Conservation (phyloP, 2,113 vertebrate species). For the Gymnorhina tibicen region DNA sequence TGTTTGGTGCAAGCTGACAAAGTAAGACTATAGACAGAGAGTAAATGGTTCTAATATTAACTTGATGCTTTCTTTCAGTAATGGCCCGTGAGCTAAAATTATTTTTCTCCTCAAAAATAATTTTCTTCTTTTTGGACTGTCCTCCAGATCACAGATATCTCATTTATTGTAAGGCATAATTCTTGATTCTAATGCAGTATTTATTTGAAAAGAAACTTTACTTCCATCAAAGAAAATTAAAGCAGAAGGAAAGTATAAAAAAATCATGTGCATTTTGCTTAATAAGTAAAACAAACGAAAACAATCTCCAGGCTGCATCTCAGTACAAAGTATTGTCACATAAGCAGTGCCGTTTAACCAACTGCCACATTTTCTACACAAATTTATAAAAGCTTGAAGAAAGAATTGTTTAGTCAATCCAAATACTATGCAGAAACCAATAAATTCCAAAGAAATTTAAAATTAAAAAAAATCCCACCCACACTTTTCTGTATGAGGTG, state of each 20-base stretch:
- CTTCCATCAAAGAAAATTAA: neutral
- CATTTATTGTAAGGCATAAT: accelerated
- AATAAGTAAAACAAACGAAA: neutral
- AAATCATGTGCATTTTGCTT: accelerated
- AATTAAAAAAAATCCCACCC: neutral
- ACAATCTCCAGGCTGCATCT: neutral
- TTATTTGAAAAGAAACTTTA: neutral
- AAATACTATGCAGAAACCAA: neutral
- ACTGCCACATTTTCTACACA: neutral
- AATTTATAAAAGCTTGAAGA: neutral
- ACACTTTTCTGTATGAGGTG: neutral
- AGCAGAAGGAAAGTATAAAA: neutral
- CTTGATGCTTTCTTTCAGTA: neutral
- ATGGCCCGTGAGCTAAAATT: neutral
- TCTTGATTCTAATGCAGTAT: neutral
- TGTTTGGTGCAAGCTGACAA: neutral
- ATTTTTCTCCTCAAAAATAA: neutral
- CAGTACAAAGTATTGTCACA: neutral
- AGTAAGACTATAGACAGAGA: neutral
- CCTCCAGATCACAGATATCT: neutral
- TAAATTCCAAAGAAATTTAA: neutral
- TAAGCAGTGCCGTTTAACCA: accelerated
- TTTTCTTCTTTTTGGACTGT: neutral
- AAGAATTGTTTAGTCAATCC: neutral
- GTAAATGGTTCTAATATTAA: neutral